A percentile compares a stretch with the other conserved stretches of the same genome.
Conservation (phyloP, 2,888 invertebrate genomes). For the Litoditis marina region DNA sequence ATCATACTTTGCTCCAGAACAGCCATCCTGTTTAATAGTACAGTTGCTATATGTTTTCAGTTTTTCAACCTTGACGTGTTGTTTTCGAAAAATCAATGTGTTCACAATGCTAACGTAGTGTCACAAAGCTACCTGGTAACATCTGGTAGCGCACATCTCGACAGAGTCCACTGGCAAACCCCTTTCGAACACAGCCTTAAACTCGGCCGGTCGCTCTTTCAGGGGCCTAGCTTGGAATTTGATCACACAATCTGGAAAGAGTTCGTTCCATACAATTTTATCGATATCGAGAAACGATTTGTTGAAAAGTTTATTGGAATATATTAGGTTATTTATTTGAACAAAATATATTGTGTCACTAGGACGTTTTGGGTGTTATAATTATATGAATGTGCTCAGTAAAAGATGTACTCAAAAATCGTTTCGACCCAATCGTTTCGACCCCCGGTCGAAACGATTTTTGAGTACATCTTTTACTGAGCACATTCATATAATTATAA, state of each 20-base stretch:
- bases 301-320: too few relatives aligned
- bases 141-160: slow-evolving; percentile 52
- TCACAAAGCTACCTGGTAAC: slow-evolving; percentile 44
- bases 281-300: too few relatives aligned
- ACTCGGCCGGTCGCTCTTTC: slow-evolving; percentile 40
- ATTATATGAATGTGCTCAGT: too few relatives aligned
- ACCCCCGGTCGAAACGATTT: too few relatives aligned
- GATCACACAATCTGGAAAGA: slow-evolving; percentile 48
- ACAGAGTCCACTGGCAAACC: slow-evolving; percentile 43
- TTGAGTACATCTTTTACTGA: too few relatives aligned
- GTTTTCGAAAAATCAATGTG: not conserved
- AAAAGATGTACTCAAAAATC: too few relatives aligned
- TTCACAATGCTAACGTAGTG: not conserved
- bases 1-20: slow-evolving; percentile 50
- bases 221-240: slow-evolving; percentile 54
- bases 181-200: slow-evolving; percentile 48
- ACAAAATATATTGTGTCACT: too few relatives aligned
- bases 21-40: slow-evolving; percentile 41
- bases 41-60: not conserved
- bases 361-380: too few relatives aligned
- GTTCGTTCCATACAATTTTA: too few relatives aligned
- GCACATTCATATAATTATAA: too few relatives aligned
- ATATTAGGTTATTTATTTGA: too few relatives aligned
- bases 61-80: not conserved
- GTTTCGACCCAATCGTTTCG: too few relatives aligned